Conservation (phyloP, 2,888 invertebrate species). For the Drepana falcataria region DNA sequence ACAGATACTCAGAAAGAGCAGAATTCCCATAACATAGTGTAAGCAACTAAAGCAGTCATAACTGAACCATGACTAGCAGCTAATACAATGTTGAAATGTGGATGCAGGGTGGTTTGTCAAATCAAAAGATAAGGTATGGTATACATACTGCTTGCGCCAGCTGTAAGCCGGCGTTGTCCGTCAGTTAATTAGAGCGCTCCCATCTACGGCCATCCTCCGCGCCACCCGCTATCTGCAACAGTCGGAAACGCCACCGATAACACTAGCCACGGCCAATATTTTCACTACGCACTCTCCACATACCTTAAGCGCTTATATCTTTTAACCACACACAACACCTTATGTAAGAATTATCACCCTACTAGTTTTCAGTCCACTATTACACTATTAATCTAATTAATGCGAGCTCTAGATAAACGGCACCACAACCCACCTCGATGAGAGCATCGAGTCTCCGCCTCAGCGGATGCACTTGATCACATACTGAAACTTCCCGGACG, state of each 20-base stretch:
- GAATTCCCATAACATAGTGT: too few relatives aligned
- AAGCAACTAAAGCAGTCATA: too few relatives aligned
- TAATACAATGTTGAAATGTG: neutral
- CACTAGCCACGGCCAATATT: slow-evolving; percentile 47
- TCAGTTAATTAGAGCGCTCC: slow-evolving; percentile 71
- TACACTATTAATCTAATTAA: slow-evolving; percentile 64
- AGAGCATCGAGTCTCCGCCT: slow-evolving; percentile 46
- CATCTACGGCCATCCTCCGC: slow-evolving; percentile 71
- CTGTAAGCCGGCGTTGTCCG: slow-evolving; percentile 73
- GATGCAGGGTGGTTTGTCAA: slow-evolving; percentile 6
- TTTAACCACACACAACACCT: slow-evolving; percentile 5
- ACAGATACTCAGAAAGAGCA: too few relatives aligned
- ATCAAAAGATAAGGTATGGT: slow-evolving; percentile 7
- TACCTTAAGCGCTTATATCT: slow-evolving; percentile 3
- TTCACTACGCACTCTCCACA: slow-evolving; percentile 13
- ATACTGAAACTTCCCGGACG: slow-evolving; percentile 23
- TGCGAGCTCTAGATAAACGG: slow-evolving; percentile 53
- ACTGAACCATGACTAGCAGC: neutral
- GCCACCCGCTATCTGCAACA: slow-evolving; percentile 71
- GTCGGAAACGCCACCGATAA: slow-evolving; percentile 73
- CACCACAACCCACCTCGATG: slow-evolving; percentile 63
- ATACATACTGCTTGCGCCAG: slow-evolving; percentile 71
- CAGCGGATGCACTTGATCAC: slow-evolving; percentile 37
- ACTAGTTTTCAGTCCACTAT: slow-evolving; percentile 28
- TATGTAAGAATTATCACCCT: slow-evolving; percentile 13